These are phyloP conservation scores for Nephrotoma flavescens DNA, from an alignment of 2,888 invertebrate genomes.

Conservation along the genomic window DNA sequence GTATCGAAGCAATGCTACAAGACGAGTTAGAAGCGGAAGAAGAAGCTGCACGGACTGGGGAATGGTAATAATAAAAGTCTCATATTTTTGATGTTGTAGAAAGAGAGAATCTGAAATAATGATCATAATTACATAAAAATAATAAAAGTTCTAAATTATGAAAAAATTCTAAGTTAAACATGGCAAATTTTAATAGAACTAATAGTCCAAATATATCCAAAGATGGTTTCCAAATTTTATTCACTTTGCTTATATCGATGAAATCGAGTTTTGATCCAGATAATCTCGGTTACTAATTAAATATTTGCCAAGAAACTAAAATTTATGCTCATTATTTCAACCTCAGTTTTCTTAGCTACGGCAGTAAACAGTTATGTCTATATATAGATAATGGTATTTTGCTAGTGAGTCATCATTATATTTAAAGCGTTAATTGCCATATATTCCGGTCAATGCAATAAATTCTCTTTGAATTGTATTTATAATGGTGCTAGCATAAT, in stretches of 20 bases:
- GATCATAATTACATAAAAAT: not conserved
- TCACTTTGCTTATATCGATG: no score
- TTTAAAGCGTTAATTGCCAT: no score
- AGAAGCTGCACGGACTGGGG: constrained; percentile 13
- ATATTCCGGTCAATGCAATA: no score
- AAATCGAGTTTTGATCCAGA: no score
- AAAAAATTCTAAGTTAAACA: not conserved
- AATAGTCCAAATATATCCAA: not conserved
- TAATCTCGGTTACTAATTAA: not conserved
- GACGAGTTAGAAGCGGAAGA: constrained; percentile 46
- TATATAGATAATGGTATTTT: no score
- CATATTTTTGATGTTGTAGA: not conserved
- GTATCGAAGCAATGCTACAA: constrained; percentile 69
- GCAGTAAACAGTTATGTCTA: no score
- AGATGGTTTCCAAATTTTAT: no score
- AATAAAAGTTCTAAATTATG: not conserved
- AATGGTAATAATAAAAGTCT: not conserved
- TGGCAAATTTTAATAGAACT: not conserved
- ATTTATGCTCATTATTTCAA: not conserved
- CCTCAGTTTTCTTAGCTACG: no score
- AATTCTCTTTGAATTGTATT: no score
- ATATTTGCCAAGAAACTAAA: not conserved
- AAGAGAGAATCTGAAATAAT: not conserved
- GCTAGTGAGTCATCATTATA: no score
- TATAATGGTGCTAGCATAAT: no score